These are phyloP conservation scores for Gymnocheta viridis DNA, from an alignment of 2,888 invertebrate genomes.

Conservation along the genomic window DNA sequence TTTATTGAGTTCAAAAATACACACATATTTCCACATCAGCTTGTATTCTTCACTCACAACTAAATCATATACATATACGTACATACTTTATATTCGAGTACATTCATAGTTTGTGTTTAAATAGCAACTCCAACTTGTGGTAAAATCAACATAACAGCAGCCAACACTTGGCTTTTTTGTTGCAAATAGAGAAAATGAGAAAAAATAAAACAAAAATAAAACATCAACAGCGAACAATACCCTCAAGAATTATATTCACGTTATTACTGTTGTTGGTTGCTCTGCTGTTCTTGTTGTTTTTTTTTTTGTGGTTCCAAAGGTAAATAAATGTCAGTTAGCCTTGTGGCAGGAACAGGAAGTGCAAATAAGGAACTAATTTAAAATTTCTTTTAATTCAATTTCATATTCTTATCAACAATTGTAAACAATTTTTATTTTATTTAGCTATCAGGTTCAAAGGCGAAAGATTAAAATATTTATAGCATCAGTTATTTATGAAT, in stretches of 20 bases:
- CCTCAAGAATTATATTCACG: slow-evolving; percentile 49
- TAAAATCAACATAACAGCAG: slow-evolving; percentile 60
- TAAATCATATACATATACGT: not conserved
- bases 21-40: slow-evolving; percentile 7
- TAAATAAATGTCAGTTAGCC: slow-evolving; percentile 59
- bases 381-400: slow-evolving; percentile 15
- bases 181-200: not conserved
- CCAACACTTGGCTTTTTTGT: slow-evolving; percentile 45
- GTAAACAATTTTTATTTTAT: not conserved
- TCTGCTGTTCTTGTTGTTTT: not conserved
- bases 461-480: not conserved
- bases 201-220: not conserved
- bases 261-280: slow-evolving; percentile 13
- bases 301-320: too few species aligned
- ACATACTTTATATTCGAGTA: not conserved
- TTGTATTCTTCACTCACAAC: not conserved
- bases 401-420: not conserved
- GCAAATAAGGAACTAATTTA: slow-evolving; percentile 26
- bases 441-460: not conserved
- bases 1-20: slow-evolving; percentile 38
- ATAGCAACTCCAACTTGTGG: slow-evolving; percentile 31
- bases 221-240: slow-evolving; percentile 40
- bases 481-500: not conserved
- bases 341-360: slow-evolving; percentile 22
- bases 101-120: not conserved